Evolutionary conservation across 2,888 invertebrate genomes (phyloP).

Genomic region (Ichneumoninae sp.): DNA sequence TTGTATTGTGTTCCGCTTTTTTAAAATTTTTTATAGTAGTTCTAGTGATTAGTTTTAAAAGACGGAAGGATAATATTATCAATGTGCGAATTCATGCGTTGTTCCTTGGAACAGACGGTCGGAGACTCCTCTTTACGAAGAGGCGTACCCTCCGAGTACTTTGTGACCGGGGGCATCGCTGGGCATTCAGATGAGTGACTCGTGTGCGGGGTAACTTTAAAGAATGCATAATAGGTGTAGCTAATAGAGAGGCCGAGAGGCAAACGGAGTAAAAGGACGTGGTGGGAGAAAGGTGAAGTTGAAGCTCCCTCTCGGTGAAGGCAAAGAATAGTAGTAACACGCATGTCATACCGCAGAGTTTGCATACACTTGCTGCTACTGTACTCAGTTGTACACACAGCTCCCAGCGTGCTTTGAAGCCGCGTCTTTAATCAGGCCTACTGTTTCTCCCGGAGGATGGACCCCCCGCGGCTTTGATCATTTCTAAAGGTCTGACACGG

Average conservation of each 20-base stretch:
- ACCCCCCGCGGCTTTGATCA: slow-evolving; percentile 63
- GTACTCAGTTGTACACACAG: slow-evolving; percentile 5
- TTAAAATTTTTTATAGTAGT: too few relatives aligned
- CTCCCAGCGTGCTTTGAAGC: slow-evolving; percentile 61
- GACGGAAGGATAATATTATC: too few relatives aligned
- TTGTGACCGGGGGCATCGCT: slow-evolving; percentile 3
- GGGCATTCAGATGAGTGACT: slow-evolving; percentile 27
- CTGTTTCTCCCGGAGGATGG: slow-evolving; percentile 61
- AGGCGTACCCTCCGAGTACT: slow-evolving; percentile 6
- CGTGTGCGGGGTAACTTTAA: slow-evolving; percentile 21
- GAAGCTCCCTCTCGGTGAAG: slow-evolving; percentile 16
- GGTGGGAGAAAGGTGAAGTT: slow-evolving; percentile 37
- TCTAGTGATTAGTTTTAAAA: too few relatives aligned
- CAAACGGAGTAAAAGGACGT: slow-evolving; percentile 18
- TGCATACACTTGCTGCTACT: slow-evolving; percentile 16
- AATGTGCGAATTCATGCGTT: not conserved
- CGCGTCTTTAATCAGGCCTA: slow-evolving; percentile 70
- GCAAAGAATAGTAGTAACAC: slow-evolving; percentile 32
- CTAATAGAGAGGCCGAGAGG: slow-evolving; percentile 34
- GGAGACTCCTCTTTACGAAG: not conserved
- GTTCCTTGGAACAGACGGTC: not conserved
- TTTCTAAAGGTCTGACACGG: slow-evolving; percentile 53
- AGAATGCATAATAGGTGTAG: slow-evolving; percentile 30
- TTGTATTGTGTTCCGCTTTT: too few relatives aligned
- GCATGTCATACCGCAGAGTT: slow-evolving; percentile 11